These are phyloP conservation scores for Ovibos moschatus DNA, from an alignment of 2,113 vertebrate species.

Conservation along the genomic window DNA sequence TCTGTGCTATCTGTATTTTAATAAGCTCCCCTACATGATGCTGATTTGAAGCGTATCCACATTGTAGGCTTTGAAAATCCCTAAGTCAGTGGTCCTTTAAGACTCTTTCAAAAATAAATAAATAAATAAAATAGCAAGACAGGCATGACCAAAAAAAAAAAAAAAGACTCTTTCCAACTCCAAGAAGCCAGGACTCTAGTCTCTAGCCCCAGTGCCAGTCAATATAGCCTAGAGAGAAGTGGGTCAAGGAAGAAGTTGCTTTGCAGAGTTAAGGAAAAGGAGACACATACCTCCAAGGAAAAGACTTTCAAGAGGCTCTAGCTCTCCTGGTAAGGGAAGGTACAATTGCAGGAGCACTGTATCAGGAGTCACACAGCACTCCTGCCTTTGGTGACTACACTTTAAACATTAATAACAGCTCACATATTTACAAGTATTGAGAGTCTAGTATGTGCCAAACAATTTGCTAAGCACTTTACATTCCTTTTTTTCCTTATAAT, in stretches of 20 bases:
- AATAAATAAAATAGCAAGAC: no score
- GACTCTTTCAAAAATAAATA: not conserved
- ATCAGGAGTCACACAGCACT: not conserved
- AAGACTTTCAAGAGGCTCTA: not conserved
- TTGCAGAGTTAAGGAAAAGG: not conserved
- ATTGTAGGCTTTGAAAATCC: not conserved
- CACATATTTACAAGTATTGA: not conserved
- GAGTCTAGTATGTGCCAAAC: not conserved
- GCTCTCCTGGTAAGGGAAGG: not conserved
- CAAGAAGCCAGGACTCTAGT: not conserved
- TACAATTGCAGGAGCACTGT: not conserved
- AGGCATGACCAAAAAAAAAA: no score
- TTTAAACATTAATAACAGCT: not conserved
- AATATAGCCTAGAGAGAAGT: not conserved
- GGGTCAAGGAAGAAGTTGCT: not conserved
- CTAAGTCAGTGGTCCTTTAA: not conserved
- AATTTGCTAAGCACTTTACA: not conserved
- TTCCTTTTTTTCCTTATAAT: not conserved
- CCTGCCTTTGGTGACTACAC: not conserved
- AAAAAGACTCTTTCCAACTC: not conserved
- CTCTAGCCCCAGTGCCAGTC: not conserved
- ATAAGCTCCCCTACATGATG: not conserved
- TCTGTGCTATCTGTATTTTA: not conserved
- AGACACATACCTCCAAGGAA: not conserved
- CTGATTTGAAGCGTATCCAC: not conserved